A percentile compares a stretch with the other conserved stretches of the same genome.
These are phyloP conservation scores for Gobionotothen gibberifrons DNA, from an alignment of 2,797 vertebrate species.

Conservation along the genomic window DNA sequence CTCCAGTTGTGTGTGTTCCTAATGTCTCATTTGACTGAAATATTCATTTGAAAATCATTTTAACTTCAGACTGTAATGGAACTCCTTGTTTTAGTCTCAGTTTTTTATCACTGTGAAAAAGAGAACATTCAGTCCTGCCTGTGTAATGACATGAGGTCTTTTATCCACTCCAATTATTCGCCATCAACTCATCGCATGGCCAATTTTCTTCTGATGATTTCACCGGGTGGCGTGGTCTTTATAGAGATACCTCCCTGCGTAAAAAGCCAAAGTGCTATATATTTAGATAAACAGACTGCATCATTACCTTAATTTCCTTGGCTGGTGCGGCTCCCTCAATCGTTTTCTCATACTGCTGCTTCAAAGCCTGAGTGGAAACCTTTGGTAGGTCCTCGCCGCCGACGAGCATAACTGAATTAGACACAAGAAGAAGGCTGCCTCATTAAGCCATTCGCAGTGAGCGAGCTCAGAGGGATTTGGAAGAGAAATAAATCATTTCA, in stretches of 20 bases:
- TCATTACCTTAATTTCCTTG: slow-evolving; percentile 93
- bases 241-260: slow-evolving; percentile 26
- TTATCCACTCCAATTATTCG: slow-evolving; percentile 56
- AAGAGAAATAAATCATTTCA: slow-evolving; percentile 79
- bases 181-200: slow-evolving; percentile 28
- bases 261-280: slow-evolving; percentile 40
- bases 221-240: slow-evolving; percentile 44
- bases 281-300: slow-evolving; percentile 66
- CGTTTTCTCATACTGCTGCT: slow-evolving; percentile 94
- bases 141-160: slow-evolving; percentile 37
- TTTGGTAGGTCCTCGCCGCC: slow-evolving; percentile 90
- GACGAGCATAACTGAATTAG: slow-evolving; percentile 84
- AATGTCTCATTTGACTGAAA: slow-evolving; percentile 44
- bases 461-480: slow-evolving; percentile 65
- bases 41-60: slow-evolving; percentile 35
- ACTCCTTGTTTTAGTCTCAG: slow-evolving; percentile 18
- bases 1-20: slow-evolving; percentile 2
- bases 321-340: slow-evolving; percentile 84
- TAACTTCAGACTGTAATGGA: slow-evolving; percentile 19
- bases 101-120: slow-evolving; percentile 22
- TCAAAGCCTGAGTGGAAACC: slow-evolving; percentile 93
- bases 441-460: slow-evolving; percentile 75
- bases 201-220: slow-evolving; percentile 59
- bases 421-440: slow-evolving; percentile 77
- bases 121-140: slow-evolving; percentile 29